Conservation (phyloP, 2,888 invertebrate genomes). For the Hyposoter dolosus region DNA sequence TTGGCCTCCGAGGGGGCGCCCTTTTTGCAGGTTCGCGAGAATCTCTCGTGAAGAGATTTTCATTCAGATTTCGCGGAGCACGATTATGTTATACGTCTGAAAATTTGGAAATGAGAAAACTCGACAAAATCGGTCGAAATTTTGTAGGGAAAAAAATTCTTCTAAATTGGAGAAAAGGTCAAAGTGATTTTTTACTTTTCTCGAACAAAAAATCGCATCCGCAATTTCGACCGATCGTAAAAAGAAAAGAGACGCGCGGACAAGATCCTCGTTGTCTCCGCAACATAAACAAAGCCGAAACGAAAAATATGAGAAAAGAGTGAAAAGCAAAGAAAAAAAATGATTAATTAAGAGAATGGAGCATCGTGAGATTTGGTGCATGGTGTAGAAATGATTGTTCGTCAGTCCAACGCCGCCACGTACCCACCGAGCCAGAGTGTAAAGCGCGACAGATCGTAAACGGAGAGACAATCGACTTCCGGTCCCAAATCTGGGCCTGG, state of each 20-base stretch:
- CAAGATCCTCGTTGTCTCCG: constrained; percentile 31
- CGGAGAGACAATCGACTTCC: constrained; percentile 44
- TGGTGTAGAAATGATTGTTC: constrained; percentile 61
- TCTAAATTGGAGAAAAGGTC: neutral
- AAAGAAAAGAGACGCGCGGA: neutral
- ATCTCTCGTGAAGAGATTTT: neutral
- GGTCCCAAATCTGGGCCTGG: constrained; percentile 39
- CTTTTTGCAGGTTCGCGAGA: neutral
- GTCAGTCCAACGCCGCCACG: constrained; percentile 63
- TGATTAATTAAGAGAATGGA: constrained; percentile 11
- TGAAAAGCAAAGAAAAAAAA: neutral
- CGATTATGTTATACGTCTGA: neutral
- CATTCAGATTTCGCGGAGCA: neutral
- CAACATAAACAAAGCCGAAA: neutral
- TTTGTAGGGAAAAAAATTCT: no score
- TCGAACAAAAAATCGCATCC: constrained; percentile 6
- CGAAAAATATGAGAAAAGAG: neutral
- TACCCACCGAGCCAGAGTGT: constrained; percentile 61
- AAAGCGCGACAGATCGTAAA: constrained; percentile 52
- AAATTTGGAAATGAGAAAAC: neutral
- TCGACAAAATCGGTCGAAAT: neutral
- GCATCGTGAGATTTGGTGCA: constrained; percentile 67
- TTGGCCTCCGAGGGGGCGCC: constrained; percentile 28
- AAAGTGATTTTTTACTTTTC: no score
- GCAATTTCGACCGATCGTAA: neutral